Percentiles rank a stretch among this genome's conserved stretches.
phyloP scores from a whole-genome alignment of 1,140 invertebrate species.

The Euwallacea similis region DNA sequence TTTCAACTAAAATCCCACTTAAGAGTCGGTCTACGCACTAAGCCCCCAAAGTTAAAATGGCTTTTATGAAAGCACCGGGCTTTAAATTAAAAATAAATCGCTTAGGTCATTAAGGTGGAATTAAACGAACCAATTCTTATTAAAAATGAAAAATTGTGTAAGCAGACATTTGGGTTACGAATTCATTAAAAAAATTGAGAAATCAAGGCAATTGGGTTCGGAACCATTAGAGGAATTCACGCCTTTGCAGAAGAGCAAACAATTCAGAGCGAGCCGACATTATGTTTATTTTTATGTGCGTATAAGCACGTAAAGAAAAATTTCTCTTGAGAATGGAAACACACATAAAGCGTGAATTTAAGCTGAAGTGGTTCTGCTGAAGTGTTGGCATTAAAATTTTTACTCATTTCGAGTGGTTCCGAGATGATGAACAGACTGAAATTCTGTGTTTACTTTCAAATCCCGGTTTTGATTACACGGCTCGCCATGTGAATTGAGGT shows the following conservation, averaged over 20 bases:
- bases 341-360: slow-evolving; percentile 28
- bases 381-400: slow-evolving; percentile 31
- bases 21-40: too few species aligned
- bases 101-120: background rate
- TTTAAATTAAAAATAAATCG: slow-evolving; percentile 2
- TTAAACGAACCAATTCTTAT: background rate
- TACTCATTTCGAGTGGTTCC: slow-evolving; percentile 22
- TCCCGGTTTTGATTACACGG: slow-evolving; percentile 17
- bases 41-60: too few species aligned
- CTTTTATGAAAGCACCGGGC: too few species aligned
- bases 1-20: too few species aligned
- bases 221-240: too few species aligned
- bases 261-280: too few species aligned
- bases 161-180: background rate
- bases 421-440: slow-evolving; percentile 28
- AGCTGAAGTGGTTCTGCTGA: slow-evolving; percentile 22
- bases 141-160: slow-evolving; percentile 1
- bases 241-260: too few species aligned
- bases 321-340: slow-evolving; percentile 25
- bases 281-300: background rate
- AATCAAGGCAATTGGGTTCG: too few species aligned
- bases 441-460: slow-evolving; percentile 25
- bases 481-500: background rate
- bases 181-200: too few species aligned
- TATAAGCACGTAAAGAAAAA: slow-evolving; percentile 1